Evolutionary conservation across 23 tunicate genomes (phyloP).

Genomic region (Botrylloides violaceus): DNA sequence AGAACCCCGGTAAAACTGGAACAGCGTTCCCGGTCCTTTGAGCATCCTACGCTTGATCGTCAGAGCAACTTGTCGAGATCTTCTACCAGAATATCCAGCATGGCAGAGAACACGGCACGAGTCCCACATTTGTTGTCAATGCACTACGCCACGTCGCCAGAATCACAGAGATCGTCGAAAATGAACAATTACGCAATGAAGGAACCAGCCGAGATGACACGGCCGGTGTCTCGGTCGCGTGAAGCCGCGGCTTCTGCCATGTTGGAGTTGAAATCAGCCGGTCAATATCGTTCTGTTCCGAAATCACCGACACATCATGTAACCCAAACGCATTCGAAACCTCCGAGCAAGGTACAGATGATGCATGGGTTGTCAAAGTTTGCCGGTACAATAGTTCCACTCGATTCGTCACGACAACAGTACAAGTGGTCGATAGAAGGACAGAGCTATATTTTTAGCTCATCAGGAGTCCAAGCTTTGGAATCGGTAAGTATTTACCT

Average conservation of each 20-base stretch:
- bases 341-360: no score
- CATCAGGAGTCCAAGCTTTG: conserved; percentile 45
- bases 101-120: neutral
- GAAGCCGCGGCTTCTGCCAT: conserved; percentile 33
- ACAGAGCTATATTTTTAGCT: conserved; percentile 53
- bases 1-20: no score
- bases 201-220: neutral
- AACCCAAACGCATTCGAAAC: neutral
- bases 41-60: neutral
- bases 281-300: neutral
- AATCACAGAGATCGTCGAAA: neutral
- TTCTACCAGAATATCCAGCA: neutral
- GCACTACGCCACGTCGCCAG: neutral
- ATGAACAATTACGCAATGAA: neutral
- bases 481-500: conserved; percentile 42
- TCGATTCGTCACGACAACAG: conserved; percentile 23
- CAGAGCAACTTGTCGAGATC: neutral
- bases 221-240: conserved; percentile 20
- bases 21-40: neutral
- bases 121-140: no score
- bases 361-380: no score
- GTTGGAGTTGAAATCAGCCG: conserved; percentile 18
- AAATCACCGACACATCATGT: neutral
- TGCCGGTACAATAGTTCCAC: conserved; percentile 10
- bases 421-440: conserved; percentile 47